Percentiles rank a stretch among this genome's conserved stretches.
phyloP scores from a whole-genome alignment of 30 jellyfish, hydroid and myxozoan species.

The Catostylus mosaicus region DNA sequence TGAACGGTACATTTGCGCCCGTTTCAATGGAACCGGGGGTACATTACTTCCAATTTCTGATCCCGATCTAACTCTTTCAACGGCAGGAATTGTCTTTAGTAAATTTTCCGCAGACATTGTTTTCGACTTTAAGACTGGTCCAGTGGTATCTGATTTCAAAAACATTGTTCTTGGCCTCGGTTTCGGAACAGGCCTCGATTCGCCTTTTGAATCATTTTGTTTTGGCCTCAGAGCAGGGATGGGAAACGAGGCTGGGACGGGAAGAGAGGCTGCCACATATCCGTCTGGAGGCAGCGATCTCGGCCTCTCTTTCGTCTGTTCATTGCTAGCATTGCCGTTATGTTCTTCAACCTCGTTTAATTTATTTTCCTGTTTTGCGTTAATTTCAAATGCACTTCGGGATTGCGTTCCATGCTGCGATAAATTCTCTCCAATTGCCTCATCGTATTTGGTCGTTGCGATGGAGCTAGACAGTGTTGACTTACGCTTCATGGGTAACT shows the following conservation, averaged over 20 bases:
- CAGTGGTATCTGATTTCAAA: slow-evolving; percentile 35
- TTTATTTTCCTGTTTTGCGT: not conserved
- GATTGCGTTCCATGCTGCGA: slow-evolving; percentile 47
- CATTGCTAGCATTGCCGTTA: slow-evolving; percentile 1
- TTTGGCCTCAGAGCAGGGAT: slow-evolving; percentile 8
- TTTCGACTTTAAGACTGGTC: slow-evolving; percentile 14
- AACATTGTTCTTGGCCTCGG: slow-evolving; percentile 69
- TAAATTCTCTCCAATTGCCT: slow-evolving; percentile 36
- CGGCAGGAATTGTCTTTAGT: slow-evolving; percentile 47
- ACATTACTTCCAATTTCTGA: slow-evolving; percentile 26
- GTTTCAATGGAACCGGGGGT: slow-evolving; percentile 72
- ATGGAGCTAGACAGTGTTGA: slow-evolving; percentile 52
- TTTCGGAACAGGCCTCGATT: slow-evolving; percentile 58
- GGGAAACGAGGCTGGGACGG: not conserved
- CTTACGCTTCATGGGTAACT: slow-evolving; percentile 79
- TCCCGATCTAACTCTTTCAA: slow-evolving; percentile 45
- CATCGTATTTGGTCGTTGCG: slow-evolving; percentile 42
- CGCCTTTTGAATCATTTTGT: not conserved
- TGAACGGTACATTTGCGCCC: slow-evolving; percentile 71
- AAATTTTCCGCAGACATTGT: slow-evolving; percentile 64
- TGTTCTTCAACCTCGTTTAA: slow-evolving; percentile 5
- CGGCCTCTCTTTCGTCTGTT: slow-evolving; percentile 49
- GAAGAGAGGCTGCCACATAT: not conserved
- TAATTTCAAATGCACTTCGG: slow-evolving; percentile 40
- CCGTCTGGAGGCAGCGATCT: slow-evolving; percentile 60